Evolutionary conservation across 2,888 invertebrate species (phyloP), one percentile per base, ranked within the genome.

Genomic region (Helicoverpa assulta): DNA sequence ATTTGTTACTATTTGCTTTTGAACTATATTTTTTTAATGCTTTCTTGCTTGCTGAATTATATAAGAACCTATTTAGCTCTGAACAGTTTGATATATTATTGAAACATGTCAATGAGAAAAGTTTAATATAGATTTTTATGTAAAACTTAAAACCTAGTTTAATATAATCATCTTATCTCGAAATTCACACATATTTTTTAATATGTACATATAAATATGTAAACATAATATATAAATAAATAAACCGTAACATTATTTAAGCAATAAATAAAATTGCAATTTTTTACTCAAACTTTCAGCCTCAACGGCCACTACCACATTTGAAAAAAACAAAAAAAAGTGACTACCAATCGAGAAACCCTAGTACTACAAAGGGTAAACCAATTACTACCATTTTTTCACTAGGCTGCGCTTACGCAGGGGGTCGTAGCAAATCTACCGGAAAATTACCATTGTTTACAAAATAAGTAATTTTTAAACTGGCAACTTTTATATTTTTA

Each of bases 371-470:
- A 70, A 78, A 83, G 89, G 90, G 90, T 85, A 84, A 86, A 81
- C 72, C 86, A 88, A 90, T 89, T 87, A 86, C 68, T 68, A 76
- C 59, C 73, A 76, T 80, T 67, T 76, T 74, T 76, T 78, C 73
- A 70, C 65, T 62, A 51, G 73, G 65, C 85, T 90, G 91, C 92
- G 92, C 89, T 86, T 87, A 72, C 91, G 90, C 92, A 91, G 90
- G 90, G 90, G 90, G 80, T 76, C 71, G 81, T 62, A 76, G 73
- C 83, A 87, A 92, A 92, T 93, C 86, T 93, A 94, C 90, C 95
- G 94, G 87, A 89, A 95, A 95, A 95, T 95, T 94, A 86, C 90
- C 89, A 91, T 93, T 93, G 94, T 94, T 94, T 94, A 94, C 92
- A 89, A 93, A 94, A 94, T 92, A 90, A 92, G 84, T 88, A 76